Percentiles rank a stretch among this genome's conserved stretches.
These are phyloP conservation scores for Sebastes oblongus DNA, from an alignment of 2,797 vertebrate genomes.

Conservation along the genomic window DNA sequence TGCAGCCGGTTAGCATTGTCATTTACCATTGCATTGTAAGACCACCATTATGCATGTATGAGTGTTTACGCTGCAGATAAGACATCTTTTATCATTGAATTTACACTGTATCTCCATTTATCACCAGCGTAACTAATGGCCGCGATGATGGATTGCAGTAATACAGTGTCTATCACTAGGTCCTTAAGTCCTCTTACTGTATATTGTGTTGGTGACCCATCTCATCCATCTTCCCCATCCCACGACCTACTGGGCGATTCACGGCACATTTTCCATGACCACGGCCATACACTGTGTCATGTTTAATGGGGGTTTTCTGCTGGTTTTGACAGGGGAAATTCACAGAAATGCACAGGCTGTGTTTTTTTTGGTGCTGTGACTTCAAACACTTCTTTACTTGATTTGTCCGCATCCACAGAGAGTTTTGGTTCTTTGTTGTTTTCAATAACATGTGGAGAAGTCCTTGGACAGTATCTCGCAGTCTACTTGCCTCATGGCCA, in stretches of 20 bases:
- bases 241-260: constrained; percentile 39
- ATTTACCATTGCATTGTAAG: constrained; percentile 27
- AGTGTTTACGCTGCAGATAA: constrained; percentile 25
- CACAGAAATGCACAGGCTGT: not conserved
- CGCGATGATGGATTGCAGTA: constrained; percentile 66
- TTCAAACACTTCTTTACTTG: constrained; percentile 9
- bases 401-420: constrained; percentile 10
- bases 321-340: constrained; percentile 27
- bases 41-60: constrained; percentile 20
- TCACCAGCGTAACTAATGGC: constrained; percentile 57
- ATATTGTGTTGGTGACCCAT: constrained; percentile 51
- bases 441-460: constrained; percentile 25
- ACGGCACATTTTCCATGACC: constrained; percentile 27
- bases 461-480: constrained; percentile 3
- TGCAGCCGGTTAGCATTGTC: constrained; percentile 55
- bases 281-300: constrained; percentile 28
- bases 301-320: constrained; percentile 31
- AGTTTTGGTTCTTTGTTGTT: constrained; percentile 9
- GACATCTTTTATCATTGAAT: constrained; percentile 34
- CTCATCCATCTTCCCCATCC: constrained; percentile 55
- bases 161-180: constrained; percentile 55
- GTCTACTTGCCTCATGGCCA: constrained; percentile 5
- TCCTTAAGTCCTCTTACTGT: constrained; percentile 56
- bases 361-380: not conserved
- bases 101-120: constrained; percentile 43